These are phyloP conservation scores for Netelia inedita DNA, from an alignment of 2,888 invertebrate genomes.

Conservation along the genomic window DNA sequence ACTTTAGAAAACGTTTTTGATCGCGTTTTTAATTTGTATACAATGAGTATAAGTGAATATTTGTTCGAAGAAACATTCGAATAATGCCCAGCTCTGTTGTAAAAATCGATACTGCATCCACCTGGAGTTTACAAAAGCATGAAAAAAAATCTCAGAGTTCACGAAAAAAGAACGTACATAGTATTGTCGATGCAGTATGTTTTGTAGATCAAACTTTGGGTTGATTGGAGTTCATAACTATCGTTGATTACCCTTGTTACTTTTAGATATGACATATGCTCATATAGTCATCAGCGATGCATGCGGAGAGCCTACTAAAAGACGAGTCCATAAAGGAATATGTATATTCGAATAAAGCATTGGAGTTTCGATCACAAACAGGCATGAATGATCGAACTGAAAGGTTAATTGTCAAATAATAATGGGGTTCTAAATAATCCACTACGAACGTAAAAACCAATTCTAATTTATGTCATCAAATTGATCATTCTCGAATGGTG, in stretches of 20 bases:
- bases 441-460: background rate
- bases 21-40: too few species aligned
- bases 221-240: slow-evolving; percentile 35
- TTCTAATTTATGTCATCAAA: background rate
- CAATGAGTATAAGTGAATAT: background rate
- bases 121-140: slow-evolving; percentile 46
- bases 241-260: slow-evolving; percentile 33
- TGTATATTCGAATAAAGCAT: background rate
- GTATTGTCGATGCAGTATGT: slow-evolving; percentile 37
- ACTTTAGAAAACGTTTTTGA: too few species aligned
- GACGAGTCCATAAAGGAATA: slow-evolving; percentile 17
- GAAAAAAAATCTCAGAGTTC: slow-evolving; percentile 45
- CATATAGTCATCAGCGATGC: slow-evolving; percentile 40
- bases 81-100: slow-evolving; percentile 41
- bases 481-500: slow-evolving; percentile 3
- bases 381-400: background rate
- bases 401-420: background rate
- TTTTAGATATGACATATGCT: slow-evolving; percentile 17
- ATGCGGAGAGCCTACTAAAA: slow-evolving; percentile 51
- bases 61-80: slow-evolving; percentile 1
- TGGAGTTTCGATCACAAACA: slow-evolving; percentile 1
- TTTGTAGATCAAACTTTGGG: slow-evolving; percentile 53
- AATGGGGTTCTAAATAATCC: too few species aligned
- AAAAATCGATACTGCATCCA: slow-evolving; percentile 52
- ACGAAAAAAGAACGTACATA: slow-evolving; percentile 23